Evolutionary conservation across 2,888 invertebrate genomes (phyloP).

Genomic region (Campoletis raptor): DNA sequence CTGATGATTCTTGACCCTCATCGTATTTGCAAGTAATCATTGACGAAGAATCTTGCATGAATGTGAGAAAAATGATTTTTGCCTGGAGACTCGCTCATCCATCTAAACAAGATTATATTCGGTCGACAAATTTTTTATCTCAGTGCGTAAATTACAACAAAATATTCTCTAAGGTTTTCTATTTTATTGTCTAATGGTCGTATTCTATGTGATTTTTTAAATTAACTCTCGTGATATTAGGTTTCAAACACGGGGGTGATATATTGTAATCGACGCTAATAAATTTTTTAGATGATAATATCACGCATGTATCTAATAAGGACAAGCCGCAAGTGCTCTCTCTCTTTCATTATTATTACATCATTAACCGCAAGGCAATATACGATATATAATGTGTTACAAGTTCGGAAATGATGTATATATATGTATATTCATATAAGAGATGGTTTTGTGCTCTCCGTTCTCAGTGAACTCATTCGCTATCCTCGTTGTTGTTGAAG

Average conservation of each 20-base stretch:
- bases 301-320: neutral
- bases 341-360: slow-evolving; percentile 45
- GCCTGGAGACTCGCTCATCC: slow-evolving; percentile 40
- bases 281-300: neutral
- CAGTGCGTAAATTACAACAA: too few relatives aligned
- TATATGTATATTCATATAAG: slow-evolving; percentile 10
- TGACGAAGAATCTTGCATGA: slow-evolving; percentile 27
- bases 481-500: slow-evolving; percentile 54
- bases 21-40: slow-evolving; percentile 34
- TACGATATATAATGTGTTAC: slow-evolving; percentile 16
- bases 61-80: slow-evolving; percentile 9
- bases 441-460: slow-evolving; percentile 45
- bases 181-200: too few relatives aligned
- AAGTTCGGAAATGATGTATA: neutral
- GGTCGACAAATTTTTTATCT: too few relatives aligned
- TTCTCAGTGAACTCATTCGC: slow-evolving; percentile 53
- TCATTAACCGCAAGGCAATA: slow-evolving; percentile 46
- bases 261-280: slow-evolving; percentile 3
- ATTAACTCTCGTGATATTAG: slow-evolving; percentile 29
- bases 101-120: too few relatives aligned
- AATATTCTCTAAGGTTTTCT: too few relatives aligned
- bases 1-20: slow-evolving; percentile 20
- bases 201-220: neutral
- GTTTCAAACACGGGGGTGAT: neutral
- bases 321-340: slow-evolving; percentile 15